Evolutionary conservation across 2,888 invertebrate genomes (phyloP), one percentile per base, ranked within the genome.

Genomic region (Drosophila cracens): DNA sequence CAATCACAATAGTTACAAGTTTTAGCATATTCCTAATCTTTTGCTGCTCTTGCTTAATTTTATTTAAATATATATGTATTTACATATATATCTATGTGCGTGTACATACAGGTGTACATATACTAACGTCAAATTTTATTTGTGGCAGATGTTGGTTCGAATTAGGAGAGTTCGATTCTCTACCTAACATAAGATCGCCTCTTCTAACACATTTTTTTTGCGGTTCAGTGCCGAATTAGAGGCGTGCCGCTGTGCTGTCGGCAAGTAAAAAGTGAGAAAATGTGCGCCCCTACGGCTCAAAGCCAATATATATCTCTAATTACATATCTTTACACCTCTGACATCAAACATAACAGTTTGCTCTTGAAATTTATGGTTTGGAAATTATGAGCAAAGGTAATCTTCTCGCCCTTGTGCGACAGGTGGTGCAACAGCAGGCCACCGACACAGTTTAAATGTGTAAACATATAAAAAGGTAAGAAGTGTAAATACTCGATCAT

Each of bases 181-280:
- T 25, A 49, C n/a, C 49, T 60, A 57, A 58, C 70, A 66, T 74
- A 69, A 65, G 70, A 74, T 80, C 83, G 81, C 72, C 81, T 80
- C 68, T 88, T 80, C 77, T 79, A 90, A 85, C 90, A 90, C 90
- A 80, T 90, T 88, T 33, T 33, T 82, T 79, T 77, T 83, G 80
- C 60, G 70, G 83, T 70, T 73, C 83, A 74, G 71, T 74, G 74
- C 80, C 65, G 77, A 86, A 69, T 71, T 60, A 63, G 48, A 72
- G 87, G 83, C 81, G 71, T 88, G 81, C 87, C 87, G 84, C 90
- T 90, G 90, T 64, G 90, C 74, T 88, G 90, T 86, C 84, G 84
- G 84, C 89, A 74, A 86, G 64, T 80, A 83, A 80, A 85, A 90
- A 88, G 90, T 70, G 69, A 83, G 86, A 59, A 70, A 73, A 73